Evolutionary conservation across 2,113 vertebrate genomes (phyloP).

Genomic region (Oostethus manadensis): DNA sequence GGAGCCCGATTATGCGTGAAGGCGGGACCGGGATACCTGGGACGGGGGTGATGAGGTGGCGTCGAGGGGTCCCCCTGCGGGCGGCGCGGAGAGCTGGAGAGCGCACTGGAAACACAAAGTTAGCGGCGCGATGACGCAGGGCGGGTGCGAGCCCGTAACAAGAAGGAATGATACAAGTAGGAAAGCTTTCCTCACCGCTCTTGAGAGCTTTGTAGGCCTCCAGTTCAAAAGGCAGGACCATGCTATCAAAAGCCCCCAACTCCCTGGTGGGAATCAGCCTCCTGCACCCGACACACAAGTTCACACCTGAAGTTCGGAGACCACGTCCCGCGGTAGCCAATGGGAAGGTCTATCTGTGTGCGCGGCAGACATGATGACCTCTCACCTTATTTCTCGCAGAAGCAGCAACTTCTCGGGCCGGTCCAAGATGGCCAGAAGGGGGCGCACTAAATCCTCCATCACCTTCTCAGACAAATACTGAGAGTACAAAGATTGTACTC

Average conservation of each 20-base stretch:
- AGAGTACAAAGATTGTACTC: not conserved
- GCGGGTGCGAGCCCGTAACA: no score
- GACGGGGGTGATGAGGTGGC: slow-evolving; percentile 91
- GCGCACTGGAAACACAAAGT: slow-evolving; percentile 57
- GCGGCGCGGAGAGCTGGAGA: slow-evolving; percentile 82
- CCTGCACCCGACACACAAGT: slow-evolving; percentile 58
- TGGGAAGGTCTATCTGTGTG: not conserved
- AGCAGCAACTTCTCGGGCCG: slow-evolving; percentile 87
- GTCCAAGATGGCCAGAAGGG: slow-evolving; percentile 90
- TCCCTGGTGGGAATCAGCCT: slow-evolving; percentile 81
- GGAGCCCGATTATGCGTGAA: not conserved
- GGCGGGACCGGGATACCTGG: slow-evolving; percentile 75
- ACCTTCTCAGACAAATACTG: slow-evolving; percentile 83
- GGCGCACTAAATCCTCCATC: slow-evolving; percentile 86
- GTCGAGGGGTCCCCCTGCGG: slow-evolving; percentile 76
- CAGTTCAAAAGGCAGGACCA: slow-evolving; percentile 88
- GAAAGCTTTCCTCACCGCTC: slow-evolving; percentile 68
- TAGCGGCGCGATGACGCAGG: no score
- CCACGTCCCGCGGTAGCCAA: not conserved
- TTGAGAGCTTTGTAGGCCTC: slow-evolving; percentile 88
- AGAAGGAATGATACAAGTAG: no score
- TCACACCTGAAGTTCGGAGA: not conserved
- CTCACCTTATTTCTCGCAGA: slow-evolving; percentile 86
- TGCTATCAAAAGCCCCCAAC: slow-evolving; percentile 85
- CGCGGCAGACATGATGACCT: not conserved